phyloP scores from a whole-genome alignment of 2,888 invertebrate genomes.

The Zaprionus bogoriensis region DNA sequence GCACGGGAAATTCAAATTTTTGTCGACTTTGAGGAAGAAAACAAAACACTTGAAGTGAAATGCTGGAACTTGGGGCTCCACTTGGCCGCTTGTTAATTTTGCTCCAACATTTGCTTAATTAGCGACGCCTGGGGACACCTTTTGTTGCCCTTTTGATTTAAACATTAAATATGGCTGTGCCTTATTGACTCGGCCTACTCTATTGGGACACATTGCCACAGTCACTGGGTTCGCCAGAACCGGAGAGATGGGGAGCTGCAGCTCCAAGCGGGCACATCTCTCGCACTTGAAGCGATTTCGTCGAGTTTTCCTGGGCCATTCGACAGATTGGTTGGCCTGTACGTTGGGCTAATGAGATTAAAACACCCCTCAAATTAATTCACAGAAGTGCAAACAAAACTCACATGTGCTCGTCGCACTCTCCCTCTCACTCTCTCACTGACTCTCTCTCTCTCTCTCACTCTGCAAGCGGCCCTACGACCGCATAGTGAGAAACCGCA shows the following conservation, averaged over 20 bases:
- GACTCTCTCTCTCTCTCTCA: background rate
- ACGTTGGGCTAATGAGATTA: conserved; percentile 74
- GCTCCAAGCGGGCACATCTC: background rate
- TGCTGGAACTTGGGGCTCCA: background rate
- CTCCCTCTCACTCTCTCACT: background rate
- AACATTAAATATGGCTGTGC: conserved; percentile 53
- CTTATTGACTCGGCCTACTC: conserved; percentile 37
- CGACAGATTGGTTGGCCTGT: too few species aligned
- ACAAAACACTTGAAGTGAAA: conserved; percentile 13
- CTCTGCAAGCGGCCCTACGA: conserved; percentile 4
- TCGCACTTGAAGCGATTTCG: background rate
- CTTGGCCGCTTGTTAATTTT: conserved; percentile 34
- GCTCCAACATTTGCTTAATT: conserved; percentile 72
- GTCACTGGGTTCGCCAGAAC: conserved; percentile 12
- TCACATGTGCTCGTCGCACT: conserved; percentile 1
- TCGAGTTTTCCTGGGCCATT: background rate
- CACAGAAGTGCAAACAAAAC: conserved; percentile 54
- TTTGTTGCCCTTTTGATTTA: conserved; percentile 53
- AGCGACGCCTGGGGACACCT: conserved; percentile 69
- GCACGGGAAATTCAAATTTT: conserved; percentile 36
- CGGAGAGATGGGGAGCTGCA: background rate
- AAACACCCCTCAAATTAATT: conserved; percentile 77
- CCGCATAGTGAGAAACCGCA: conserved; percentile 65
- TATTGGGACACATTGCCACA: conserved; percentile 54
- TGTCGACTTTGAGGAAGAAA: conserved; percentile 16